Evolutionary conservation across 2,888 invertebrate genomes (phyloP), one percentile per base, ranked within the genome.

Genomic region (Platerodrilus igneus): DNA sequence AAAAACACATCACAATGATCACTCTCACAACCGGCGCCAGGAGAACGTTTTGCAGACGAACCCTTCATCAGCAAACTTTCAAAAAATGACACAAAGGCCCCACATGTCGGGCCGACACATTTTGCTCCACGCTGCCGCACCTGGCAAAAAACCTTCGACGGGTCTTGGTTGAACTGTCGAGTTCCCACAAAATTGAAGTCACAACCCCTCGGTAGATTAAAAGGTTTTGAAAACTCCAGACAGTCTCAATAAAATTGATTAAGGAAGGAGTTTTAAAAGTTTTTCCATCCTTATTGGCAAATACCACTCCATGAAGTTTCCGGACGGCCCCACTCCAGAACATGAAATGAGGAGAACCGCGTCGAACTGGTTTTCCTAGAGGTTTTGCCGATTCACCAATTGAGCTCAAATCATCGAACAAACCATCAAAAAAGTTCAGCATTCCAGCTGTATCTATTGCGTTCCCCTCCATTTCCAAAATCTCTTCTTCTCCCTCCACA

Each of bases 381-480:
- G 15, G 16, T n/a, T 27, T 27, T 15, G 27, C 16, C 27, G 27
- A 27, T 17, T 15, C 16, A 16, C 27, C 15, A n/a, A 15, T 17
- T 16, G 16, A 15, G 16, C 16, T 14, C 27, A 27, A 15, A 6
- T 15, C 15, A 17, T 27, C 27, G 16, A 27, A 27, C 8, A 27
- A 27, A 27, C 16, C n/a, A 9, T 15, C 27, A 27, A 27, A 27
- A 27, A 27, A 27, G 2, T 27, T 7, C 2, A 27, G 15, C 7
- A 27, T 27, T 6, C 9, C 7, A 17, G 27, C 27, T 16, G 27
- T 27, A 11, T 27, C 27, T 8, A 27, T 27, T 8, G 27, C 27
- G 15, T 27, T 15, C 27, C 15, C 16, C 16, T 27, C 27, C 27
- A 27, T 27, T 15, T 15, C 16, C 8, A 11, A 8, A n/a, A 17